Evolutionary conservation across 2,113 vertebrate species (phyloP).

Genomic region (Bungarus multicinctus): DNA sequence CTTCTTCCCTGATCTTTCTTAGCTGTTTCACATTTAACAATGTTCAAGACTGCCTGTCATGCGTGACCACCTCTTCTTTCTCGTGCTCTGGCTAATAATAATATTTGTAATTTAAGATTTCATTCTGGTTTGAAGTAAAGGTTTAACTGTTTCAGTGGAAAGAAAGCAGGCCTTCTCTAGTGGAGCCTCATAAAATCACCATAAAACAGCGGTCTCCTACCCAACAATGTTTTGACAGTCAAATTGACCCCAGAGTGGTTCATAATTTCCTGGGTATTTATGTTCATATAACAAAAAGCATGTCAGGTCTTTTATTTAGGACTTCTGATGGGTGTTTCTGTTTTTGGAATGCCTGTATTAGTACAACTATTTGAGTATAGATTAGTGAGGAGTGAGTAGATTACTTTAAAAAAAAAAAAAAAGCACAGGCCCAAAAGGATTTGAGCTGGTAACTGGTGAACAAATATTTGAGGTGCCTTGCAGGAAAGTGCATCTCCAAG

Average conservation of each 20-base stretch:
- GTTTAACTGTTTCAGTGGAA: not conserved
- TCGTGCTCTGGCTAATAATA: not conserved
- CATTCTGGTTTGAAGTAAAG: not conserved
- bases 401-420: not conserved
- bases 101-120: no score
- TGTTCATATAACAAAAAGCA: not conserved
- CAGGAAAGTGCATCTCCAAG: not conserved
- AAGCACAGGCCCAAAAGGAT: not conserved
- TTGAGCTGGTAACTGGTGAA: not conserved
- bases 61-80: not conserved
- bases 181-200: not conserved
- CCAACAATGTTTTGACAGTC: not conserved
- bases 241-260: not conserved
- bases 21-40: not conserved
- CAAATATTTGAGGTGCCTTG: no score
- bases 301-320: not conserved
- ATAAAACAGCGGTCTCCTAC: not conserved
- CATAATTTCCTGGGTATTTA: not conserved
- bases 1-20: not conserved
- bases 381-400: not conserved
- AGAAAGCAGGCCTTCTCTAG: not conserved
- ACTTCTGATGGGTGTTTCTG: not conserved
- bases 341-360: not conserved
- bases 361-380: not conserved
- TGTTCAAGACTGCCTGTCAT: not conserved